Conservation (phyloP, 2,888 invertebrate species). For the Linyphia triangularis region DNA sequence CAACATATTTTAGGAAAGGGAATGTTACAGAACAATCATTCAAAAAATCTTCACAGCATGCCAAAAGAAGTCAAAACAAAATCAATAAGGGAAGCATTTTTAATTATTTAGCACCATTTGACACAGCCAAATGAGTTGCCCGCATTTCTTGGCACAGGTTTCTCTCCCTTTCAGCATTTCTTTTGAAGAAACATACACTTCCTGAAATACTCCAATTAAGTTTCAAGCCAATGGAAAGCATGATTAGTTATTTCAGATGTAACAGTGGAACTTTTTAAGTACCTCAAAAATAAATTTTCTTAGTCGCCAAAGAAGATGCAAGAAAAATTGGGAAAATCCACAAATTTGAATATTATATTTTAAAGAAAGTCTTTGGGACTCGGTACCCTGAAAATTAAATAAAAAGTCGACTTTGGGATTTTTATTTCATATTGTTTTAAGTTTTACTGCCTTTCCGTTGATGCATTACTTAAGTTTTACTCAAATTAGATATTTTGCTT, state of each 20-base stretch:
- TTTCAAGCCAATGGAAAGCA: not conserved
- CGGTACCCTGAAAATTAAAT: no score
- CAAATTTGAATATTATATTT: not conserved
- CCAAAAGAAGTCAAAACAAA: not conserved
- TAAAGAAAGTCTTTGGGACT: not conserved
- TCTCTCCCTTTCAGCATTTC: not conserved
- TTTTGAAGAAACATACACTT: not conserved
- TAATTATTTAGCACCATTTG: constrained; percentile 33
- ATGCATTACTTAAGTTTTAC: no score
- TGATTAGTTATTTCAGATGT: not conserved
- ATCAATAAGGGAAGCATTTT: not conserved
- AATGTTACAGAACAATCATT: constrained; percentile 8
- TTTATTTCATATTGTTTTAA: no score
- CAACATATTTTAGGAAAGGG: constrained; percentile 20
- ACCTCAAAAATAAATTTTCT: no score
- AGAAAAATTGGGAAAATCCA: not conserved
- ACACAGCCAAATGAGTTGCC: not conserved
- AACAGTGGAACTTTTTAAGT: no score
- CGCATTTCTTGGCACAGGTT: not conserved
- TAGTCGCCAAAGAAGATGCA: no score
- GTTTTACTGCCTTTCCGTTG: no score
- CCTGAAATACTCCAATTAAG: not conserved
- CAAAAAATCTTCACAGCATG: not conserved
- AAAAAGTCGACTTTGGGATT: no score
- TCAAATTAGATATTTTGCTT: no score